Conservation (phyloP, 2,888 invertebrate species). For the Platycheirus rosarum region DNA sequence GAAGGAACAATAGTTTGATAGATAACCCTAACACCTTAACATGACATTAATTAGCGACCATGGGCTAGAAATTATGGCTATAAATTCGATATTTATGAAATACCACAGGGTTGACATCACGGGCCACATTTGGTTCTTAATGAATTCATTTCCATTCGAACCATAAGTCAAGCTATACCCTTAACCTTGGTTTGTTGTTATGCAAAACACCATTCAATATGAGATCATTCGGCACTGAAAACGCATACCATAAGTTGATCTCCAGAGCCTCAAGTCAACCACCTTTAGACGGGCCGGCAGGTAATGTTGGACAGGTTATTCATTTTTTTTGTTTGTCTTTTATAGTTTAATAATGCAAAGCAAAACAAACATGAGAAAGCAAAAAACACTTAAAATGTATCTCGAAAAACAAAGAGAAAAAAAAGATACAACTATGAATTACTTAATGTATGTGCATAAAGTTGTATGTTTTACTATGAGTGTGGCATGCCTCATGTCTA, state of each 20-base stretch:
- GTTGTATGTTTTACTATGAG: conserved; percentile 24
- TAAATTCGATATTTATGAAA: conserved; percentile 39
- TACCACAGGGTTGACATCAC: conserved; percentile 60
- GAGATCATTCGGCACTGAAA: conserved; percentile 55
- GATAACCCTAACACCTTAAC: conserved; percentile 43
- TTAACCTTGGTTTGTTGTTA: conserved; percentile 63
- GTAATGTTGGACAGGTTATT: conserved; percentile 44
- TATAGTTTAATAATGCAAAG: conserved; percentile 55
- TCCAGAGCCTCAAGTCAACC: conserved; percentile 60
- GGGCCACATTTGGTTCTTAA: conserved; percentile 43
- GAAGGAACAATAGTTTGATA: conserved; percentile 50
- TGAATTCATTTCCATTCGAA: conserved; percentile 4
- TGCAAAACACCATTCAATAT: conserved; percentile 58
- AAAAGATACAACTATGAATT: conserved; percentile 36
- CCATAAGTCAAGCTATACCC: conserved; percentile 43
- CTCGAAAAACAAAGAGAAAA: conserved; percentile 21
- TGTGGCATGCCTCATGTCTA: conserved; percentile 1
- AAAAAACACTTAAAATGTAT: conserved; percentile 53
- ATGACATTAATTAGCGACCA: conserved; percentile 50
- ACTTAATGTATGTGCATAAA: conserved; percentile 22
- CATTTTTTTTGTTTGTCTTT: conserved; percentile 25
- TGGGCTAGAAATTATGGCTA: conserved; percentile 39
- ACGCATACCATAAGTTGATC: conserved; percentile 48
- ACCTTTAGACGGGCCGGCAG: conserved; percentile 46
- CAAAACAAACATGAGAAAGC: conserved; percentile 56